phyloP scores from a whole-genome alignment of 2,888 invertebrate species.

The Luperina testacea region DNA sequence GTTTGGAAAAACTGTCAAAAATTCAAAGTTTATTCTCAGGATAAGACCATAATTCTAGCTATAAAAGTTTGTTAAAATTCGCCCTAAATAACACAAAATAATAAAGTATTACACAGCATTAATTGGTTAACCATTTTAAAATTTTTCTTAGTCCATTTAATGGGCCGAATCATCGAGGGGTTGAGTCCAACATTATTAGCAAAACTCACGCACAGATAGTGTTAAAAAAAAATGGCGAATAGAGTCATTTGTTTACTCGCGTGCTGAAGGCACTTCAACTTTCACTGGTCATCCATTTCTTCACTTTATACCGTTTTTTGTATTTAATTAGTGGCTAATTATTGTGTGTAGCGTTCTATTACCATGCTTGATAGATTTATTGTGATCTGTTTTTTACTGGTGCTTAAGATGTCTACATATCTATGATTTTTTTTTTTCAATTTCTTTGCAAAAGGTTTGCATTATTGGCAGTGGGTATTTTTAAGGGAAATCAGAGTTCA shows the following conservation, averaged over 20 bases:
- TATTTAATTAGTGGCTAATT: conserved; percentile 55
- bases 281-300: conserved; percentile 56
- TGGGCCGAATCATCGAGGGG: conserved; percentile 26
- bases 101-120: conserved; percentile 12
- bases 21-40: no score
- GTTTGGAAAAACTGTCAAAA: no score
- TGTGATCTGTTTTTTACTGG: conserved; percentile 1
- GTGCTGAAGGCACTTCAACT: conserved; percentile 48
- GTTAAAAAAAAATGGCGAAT: conserved; percentile 36
- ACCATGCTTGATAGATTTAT: conserved; percentile 50
- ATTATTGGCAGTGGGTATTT: background rate
- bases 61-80: no score
- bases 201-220: conserved; percentile 11
- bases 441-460: background rate
- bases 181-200: conserved; percentile 18
- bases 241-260: conserved; percentile 52
- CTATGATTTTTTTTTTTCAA: background rate
- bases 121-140: conserved; percentile 26
- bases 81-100: background rate
- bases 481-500: background rate
- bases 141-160: conserved; percentile 32
- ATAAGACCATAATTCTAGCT: no score
- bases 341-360: conserved; percentile 49
- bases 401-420: conserved; percentile 12
- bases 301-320: conserved; percentile 39